These are phyloP conservation scores for Drosophila pachea DNA, from an alignment of 1,140 invertebrate genomes.

Conservation along the genomic window DNA sequence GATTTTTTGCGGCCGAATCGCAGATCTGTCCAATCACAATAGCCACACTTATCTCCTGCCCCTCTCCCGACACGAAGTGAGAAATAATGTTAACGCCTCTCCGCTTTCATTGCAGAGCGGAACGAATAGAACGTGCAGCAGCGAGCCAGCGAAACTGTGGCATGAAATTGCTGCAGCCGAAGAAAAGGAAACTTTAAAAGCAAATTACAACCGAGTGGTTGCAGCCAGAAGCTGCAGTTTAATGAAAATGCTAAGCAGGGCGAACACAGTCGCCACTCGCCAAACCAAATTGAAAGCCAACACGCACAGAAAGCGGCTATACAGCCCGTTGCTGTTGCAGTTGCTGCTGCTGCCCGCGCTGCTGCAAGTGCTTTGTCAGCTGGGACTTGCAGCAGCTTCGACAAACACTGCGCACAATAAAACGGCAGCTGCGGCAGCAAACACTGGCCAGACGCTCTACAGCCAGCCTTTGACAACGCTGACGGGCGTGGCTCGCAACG, in stretches of 20 bases:
- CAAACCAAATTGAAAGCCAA: constrained; percentile 66
- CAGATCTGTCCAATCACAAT: constrained; percentile 31
- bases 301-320: constrained; percentile 62
- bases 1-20: constrained; percentile 46
- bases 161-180: constrained; percentile 54
- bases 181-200: constrained; percentile 6
- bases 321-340: constrained; percentile 38
- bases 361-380: constrained; percentile 45
- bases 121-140: constrained; percentile 32
- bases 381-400: constrained; percentile 20
- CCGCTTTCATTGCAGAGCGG: constrained; percentile 52
- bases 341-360: constrained; percentile 13
- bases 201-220: constrained; percentile 6
- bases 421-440: background rate
- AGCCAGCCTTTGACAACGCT: constrained; percentile 67
- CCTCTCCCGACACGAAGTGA: background rate
- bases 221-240: constrained; percentile 34
- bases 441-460: constrained; percentile 17
- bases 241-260: constrained; percentile 62
- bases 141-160: constrained; percentile 26
- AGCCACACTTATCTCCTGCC: background rate
- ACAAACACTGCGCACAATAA: constrained; percentile 4
- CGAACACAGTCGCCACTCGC: constrained; percentile 23
- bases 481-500: constrained; percentile 51
- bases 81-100: constrained; percentile 31